phyloP scores from a whole-genome alignment of 2,113 vertebrate genomes.

The Falcunculus frontatus region DNA sequence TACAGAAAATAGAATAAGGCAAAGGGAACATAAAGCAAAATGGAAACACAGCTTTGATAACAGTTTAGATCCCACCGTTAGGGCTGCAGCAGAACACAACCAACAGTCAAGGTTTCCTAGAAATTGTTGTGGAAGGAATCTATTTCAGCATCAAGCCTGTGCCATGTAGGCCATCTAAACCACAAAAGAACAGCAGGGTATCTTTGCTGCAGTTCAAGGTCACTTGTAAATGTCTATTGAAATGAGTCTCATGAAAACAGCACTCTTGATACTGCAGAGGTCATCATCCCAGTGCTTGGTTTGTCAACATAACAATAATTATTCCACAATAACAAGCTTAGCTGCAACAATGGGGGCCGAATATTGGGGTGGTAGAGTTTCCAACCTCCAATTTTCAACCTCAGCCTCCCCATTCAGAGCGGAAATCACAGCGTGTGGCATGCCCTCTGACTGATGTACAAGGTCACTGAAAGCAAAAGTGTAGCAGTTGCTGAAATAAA shows the following conservation, averaged over 20 bases:
- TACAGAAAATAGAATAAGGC: neutral
- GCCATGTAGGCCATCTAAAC: neutral
- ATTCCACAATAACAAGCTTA: neutral
- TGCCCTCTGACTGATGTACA: neutral
- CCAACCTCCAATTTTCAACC: neutral
- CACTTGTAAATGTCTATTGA: neutral
- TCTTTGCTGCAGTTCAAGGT: neutral
- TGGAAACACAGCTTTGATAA: neutral
- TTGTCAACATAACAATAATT: neutral
- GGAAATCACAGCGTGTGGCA: neutral
- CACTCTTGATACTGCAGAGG: neutral
- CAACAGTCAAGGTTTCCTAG: neutral
- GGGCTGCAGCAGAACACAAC: neutral
- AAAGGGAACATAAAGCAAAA: neutral
- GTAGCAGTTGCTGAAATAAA: slow-evolving; percentile 15
- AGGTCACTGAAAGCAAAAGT: slow-evolving; percentile 22
- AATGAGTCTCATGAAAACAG: neutral
- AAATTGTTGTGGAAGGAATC: neutral
- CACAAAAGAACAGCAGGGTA: slow-evolving; percentile 5
- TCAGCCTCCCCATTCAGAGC: neutral
- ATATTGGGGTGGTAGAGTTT: neutral
- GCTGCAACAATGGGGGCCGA: neutral
- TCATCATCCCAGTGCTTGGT: neutral
- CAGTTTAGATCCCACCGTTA: neutral
- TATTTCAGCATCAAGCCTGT: neutral